A percentile compares a stretch with the other conserved stretches of the same genome.
phyloP scores from a whole-genome alignment of 2,797 vertebrate species.

The Setipinna tenuifilis region DNA sequence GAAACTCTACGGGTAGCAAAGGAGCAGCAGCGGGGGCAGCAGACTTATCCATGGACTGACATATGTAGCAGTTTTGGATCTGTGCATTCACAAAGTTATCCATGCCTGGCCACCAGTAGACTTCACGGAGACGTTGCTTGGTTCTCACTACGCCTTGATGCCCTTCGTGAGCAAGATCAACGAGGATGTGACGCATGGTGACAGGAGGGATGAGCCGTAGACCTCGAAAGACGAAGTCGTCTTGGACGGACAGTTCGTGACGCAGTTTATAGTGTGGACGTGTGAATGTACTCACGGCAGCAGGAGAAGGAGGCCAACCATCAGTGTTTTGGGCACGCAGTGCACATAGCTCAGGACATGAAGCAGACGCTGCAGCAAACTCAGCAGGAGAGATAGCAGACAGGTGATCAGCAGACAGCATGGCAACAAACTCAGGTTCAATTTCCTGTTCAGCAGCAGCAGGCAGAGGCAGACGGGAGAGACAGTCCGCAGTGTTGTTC shows the following conservation, averaged over 20 bases:
- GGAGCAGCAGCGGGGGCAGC: background rate
- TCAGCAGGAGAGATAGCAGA: background rate
- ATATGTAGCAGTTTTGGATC: background rate
- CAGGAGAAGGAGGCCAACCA: conserved; percentile 25
- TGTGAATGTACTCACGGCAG: conserved; percentile 6
- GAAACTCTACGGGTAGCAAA: conserved; percentile 1
- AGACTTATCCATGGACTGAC: conserved; percentile 29
- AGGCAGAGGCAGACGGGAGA: background rate
- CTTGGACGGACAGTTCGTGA: conserved; percentile 11
- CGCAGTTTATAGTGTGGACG: background rate
- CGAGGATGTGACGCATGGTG: background rate
- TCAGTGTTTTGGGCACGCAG: background rate
- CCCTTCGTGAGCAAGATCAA: conserved; percentile 18
- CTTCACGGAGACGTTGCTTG: conserved; percentile 28
- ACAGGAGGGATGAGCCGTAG: background rate
- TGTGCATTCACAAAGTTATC: background rate
- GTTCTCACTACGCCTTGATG: conserved; percentile 33
- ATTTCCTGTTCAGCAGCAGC: background rate
- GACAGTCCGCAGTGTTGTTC: background rate
- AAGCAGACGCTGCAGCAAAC: background rate
- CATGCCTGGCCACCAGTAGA: conserved; percentile 37
- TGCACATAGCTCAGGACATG: background rate
- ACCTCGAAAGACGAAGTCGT: conserved; percentile 20
- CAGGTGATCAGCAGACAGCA: conserved; percentile 17
- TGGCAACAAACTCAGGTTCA: background rate